Conservation (phyloP, 2,797 vertebrate genomes). For the Lutjanus campechanus region DNA sequence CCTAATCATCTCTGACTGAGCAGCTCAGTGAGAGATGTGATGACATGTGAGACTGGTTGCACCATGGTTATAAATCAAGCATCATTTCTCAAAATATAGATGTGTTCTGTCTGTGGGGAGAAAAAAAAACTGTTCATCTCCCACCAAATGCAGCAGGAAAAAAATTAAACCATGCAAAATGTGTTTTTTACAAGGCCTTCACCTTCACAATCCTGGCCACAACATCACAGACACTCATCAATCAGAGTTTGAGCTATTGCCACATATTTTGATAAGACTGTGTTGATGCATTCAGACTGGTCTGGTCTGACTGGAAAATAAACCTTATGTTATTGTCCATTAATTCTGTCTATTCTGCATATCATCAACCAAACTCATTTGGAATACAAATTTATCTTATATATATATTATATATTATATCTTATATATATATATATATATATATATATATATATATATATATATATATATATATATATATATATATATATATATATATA, state of each 20-base stretch:
- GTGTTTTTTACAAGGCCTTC: neutral
- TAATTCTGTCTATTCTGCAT: too few species aligned
- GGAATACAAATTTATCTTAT: too few species aligned
- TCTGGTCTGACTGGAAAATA: neutral
- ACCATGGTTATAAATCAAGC: neutral
- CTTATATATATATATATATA: too few species aligned
- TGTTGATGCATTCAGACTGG: neutral
- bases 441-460: too few species aligned
- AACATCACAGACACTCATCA: neutral
- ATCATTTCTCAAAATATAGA: too few species aligned
- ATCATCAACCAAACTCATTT: too few species aligned
- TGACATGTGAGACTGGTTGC: conserved; percentile 1
- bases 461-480: too few species aligned
- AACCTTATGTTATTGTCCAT: neutral
- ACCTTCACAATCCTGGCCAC: neutral
- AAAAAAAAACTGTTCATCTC: neutral
- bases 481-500: too few species aligned
- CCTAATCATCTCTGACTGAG: neutral
- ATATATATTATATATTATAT: too few species aligned
- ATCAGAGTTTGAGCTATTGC: neutral
- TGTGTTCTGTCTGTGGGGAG: too few species aligned
- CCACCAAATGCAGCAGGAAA: neutral
- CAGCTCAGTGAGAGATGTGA: conserved; percentile 7
- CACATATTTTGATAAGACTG: neutral
- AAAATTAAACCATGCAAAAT: neutral